Evolutionary conservation across 2,888 invertebrate genomes (phyloP).

Genomic region (Onthophagus sagittarius): DNA sequence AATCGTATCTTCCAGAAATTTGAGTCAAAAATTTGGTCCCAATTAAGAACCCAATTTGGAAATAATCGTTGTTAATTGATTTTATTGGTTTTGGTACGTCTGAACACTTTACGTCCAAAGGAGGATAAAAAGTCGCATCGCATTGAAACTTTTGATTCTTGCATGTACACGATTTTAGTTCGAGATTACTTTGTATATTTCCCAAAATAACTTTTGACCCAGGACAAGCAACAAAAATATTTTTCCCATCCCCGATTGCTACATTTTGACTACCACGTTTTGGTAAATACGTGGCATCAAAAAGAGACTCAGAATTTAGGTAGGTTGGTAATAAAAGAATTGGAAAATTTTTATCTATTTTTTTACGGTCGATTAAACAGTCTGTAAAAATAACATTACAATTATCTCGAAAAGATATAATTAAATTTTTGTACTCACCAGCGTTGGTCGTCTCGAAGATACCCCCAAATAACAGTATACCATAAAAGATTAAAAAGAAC

Average conservation of each 20-base stretch:
- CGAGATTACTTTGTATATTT: neutral
- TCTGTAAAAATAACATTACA: neutral
- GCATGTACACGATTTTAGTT: too few species aligned
- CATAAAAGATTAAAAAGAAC: too few species aligned
- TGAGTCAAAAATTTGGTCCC: neutral
- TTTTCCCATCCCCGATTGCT: neutral
- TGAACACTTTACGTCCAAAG: neutral
- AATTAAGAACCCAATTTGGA: neutral
- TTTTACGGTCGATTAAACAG: neutral
- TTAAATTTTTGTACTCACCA: too few species aligned
- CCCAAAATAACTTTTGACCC: neutral
- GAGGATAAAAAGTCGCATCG: too few species aligned
- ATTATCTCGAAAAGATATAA: too few species aligned
- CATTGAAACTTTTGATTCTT: too few species aligned
- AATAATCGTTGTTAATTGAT: neutral
- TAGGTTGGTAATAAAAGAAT: neutral
- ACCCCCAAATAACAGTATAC: too few species aligned
- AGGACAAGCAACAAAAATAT: neutral
- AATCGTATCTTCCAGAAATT: neutral
- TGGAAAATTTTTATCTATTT: neutral
- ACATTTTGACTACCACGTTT: neutral
- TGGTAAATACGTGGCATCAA: neutral
- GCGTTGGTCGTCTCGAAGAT: too few species aligned
- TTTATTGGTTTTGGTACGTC: neutral
- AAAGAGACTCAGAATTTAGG: neutral